These are phyloP conservation scores for Pitangus sulphuratus DNA, from an alignment of 2,797 vertebrate species.

Conservation along the genomic window DNA sequence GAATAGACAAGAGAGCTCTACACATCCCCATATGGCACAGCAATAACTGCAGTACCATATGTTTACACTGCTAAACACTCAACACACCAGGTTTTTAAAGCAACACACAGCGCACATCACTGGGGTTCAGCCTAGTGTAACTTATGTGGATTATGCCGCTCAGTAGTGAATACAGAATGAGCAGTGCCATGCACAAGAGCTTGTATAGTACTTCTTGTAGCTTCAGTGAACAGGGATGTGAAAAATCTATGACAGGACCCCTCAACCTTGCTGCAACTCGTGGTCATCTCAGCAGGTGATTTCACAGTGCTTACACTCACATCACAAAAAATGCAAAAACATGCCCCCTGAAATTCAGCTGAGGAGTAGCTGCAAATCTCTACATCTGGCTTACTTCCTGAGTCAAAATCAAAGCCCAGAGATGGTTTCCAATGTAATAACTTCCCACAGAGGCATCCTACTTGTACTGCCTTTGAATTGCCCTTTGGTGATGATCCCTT, in stretches of 20 bases:
- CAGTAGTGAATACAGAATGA: neutral
- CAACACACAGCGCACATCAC: neutral
- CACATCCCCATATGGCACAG: neutral
- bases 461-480: neutral
- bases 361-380: neutral
- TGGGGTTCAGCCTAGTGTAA: neutral
- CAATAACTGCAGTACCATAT: neutral
- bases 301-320: neutral
- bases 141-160: neutral
- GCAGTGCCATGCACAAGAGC: neutral
- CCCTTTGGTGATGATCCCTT: neutral
- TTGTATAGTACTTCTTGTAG: neutral
- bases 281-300: rapidly evolving
- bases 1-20: neutral
- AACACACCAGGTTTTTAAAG: neutral
- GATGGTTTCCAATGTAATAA: neutral
- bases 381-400: rapidly evolving
- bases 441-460: neutral
- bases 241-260: neutral
- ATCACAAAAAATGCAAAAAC: neutral
- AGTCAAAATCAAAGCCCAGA: neutral
- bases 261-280: rapidly evolving
- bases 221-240: neutral
- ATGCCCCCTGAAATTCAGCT: neutral
- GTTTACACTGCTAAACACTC: neutral